These are phyloP conservation scores for Nomada hirtipes DNA, from an alignment of 2,888 invertebrate genomes.

Conservation along the genomic window DNA sequence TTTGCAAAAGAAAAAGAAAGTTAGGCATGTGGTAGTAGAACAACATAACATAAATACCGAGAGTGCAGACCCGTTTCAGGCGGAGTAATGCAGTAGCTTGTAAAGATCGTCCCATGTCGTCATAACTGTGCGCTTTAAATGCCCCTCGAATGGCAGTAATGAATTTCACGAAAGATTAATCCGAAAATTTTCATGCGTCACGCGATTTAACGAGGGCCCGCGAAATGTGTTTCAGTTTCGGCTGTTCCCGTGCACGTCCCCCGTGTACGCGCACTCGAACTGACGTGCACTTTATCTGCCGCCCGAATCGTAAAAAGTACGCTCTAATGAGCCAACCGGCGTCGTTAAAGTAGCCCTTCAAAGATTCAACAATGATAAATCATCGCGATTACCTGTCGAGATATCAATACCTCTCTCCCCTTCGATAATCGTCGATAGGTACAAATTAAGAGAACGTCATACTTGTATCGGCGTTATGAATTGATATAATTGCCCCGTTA, in stretches of 20 bases:
- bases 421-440: slow-evolving; percentile 38
- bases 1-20: not conserved
- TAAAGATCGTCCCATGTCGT: slow-evolving; percentile 55
- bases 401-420: slow-evolving; percentile 38
- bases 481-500: slow-evolving; percentile 44
- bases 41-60: not conserved
- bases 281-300: slow-evolving; percentile 59
- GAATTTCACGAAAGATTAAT: slow-evolving; percentile 74
- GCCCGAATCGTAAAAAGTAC: slow-evolving; percentile 60
- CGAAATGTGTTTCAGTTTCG: slow-evolving; percentile 70
- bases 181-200: slow-evolving; percentile 61
- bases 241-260: slow-evolving; percentile 35
- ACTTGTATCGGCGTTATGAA: slow-evolving; percentile 14
- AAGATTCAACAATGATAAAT: slow-evolving; percentile 64
- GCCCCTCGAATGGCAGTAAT: slow-evolving; percentile 67
- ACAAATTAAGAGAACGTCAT: slow-evolving; percentile 46
- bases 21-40: not conserved
- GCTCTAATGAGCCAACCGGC: slow-evolving; percentile 59
- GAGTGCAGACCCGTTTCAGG: not conserved
- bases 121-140: slow-evolving; percentile 64
- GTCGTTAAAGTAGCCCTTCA: slow-evolving; percentile 60
- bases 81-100: slow-evolving; percentile 51
- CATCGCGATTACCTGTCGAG: slow-evolving; percentile 61
- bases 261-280: not conserved
- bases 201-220: slow-evolving; percentile 59